Evolutionary conservation across 1,140 invertebrate species (phyloP).

Genomic region (Heliconius hewitsoni): DNA sequence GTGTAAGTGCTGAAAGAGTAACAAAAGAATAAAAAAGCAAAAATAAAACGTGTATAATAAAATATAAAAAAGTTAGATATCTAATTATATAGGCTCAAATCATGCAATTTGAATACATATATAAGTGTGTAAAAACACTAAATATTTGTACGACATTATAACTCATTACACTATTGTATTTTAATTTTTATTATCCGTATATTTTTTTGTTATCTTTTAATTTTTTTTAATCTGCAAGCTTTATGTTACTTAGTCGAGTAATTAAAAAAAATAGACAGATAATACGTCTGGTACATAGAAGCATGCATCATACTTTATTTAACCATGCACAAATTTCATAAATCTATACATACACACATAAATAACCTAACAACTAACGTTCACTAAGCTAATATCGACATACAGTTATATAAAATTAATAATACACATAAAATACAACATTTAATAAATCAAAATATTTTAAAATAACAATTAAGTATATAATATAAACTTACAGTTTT

Average conservation of each 20-base stretch:
- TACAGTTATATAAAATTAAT: slow-evolving; percentile 25
- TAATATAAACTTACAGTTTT: not conserved
- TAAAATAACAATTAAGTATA: not conserved
- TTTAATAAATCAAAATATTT: not conserved
- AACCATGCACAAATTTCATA: slow-evolving; percentile 31
- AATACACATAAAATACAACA: slow-evolving; percentile 24
- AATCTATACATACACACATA: slow-evolving; percentile 28
- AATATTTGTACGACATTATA: slow-evolving; percentile 2
- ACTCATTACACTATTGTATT: slow-evolving; percentile 4
- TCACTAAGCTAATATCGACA: slow-evolving; percentile 27
- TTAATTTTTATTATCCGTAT: not conserved
- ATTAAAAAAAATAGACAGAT: slow-evolving; percentile 29
- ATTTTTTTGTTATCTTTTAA: not conserved
- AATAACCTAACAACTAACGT: slow-evolving; percentile 22
- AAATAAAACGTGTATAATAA: slow-evolving; percentile 30
- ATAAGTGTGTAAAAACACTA: not conserved
- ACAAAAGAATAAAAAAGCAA: slow-evolving; percentile 39
- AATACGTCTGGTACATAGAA: slow-evolving; percentile 27
- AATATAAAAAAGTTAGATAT: not conserved
- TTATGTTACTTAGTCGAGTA: not conserved
- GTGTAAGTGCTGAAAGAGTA: slow-evolving; percentile 45
- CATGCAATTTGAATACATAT: slow-evolving; percentile 18
- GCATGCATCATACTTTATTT: slow-evolving; percentile 35
- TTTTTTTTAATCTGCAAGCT: not conserved
- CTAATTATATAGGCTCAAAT: slow-evolving; percentile 16